Evolutionary conservation across 1,140 invertebrate species (phyloP).

Genomic region (Drosophila bifasciata): DNA sequence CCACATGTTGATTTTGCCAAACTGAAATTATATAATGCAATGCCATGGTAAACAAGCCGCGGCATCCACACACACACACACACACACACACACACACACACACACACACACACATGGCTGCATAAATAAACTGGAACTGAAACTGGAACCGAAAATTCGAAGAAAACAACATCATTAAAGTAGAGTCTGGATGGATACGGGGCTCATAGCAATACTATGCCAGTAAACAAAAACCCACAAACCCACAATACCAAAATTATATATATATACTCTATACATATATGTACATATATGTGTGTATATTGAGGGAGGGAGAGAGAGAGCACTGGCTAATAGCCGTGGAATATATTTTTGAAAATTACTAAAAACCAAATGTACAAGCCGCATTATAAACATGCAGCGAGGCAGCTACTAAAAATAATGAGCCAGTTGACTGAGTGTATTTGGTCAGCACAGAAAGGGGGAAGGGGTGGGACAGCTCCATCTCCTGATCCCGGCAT

Average conservation of each 20-base stretch:
- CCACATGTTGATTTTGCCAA: conserved; percentile 75
- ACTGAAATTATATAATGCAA: conserved; percentile 77
- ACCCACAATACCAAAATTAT: conserved; percentile 15
- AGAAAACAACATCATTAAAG: conserved; percentile 76
- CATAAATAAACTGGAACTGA: conserved; percentile 59
- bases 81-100: not conserved
- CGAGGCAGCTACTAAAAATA: conserved; percentile 45
- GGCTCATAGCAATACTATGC: conserved; percentile 12
- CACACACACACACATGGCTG: conserved; percentile 44
- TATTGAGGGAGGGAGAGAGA: not conserved
- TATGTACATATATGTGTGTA: too few relatives aligned
- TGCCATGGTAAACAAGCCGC: conserved; percentile 68
- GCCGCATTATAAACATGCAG: conserved; percentile 57
- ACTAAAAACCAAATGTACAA: conserved; percentile 71
- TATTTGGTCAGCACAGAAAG: conserved; percentile 47
- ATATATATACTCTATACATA: too few relatives aligned
- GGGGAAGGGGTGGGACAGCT: not conserved
- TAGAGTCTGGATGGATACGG: conserved; percentile 15
- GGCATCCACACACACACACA: conserved; percentile 1
- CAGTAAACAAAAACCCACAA: conserved; percentile 31
- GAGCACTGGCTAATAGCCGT: conserved; percentile 31
- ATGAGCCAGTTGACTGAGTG: conserved; percentile 43
- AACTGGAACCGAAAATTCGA: conserved; percentile 39
- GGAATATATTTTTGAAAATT: conserved; percentile 68
- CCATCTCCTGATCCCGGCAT: conserved; percentile 24